Evolutionary conservation across 92 coral and sea anemone species (phyloP).

Genomic region (Paragorgia papillata): DNA sequence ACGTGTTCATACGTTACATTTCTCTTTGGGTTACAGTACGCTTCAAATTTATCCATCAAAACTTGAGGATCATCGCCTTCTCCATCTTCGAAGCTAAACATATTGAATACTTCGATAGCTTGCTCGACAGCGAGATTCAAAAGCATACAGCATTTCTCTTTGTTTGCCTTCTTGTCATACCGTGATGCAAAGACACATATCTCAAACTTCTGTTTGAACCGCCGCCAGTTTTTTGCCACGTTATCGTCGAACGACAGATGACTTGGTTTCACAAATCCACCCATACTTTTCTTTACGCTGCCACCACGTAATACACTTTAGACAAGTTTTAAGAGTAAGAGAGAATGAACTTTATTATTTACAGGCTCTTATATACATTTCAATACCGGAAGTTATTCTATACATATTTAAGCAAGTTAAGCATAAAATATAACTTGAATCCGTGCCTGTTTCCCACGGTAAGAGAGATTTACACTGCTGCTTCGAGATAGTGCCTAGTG

Average conservation of each 20-base stretch:
- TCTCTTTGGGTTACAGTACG: slow-evolving; percentile 21
- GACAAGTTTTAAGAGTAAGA: too few species aligned
- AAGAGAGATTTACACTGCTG: too few species aligned
- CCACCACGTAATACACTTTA: too few species aligned
- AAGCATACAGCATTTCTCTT: slow-evolving; percentile 15
- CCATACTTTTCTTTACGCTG: too few species aligned
- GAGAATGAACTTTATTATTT: too few species aligned
- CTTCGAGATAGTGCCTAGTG: too few species aligned
- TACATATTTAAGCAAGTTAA: too few species aligned
- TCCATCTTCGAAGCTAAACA: not conserved
- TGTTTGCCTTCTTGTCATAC: slow-evolving; percentile 4
- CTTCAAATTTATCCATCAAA: slow-evolving; percentile 7
- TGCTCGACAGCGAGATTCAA: slow-evolving; percentile 10
- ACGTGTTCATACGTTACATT: slow-evolving; percentile 19
- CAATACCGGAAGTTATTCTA: too few species aligned
- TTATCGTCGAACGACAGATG: not conserved
- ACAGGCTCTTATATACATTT: too few species aligned
- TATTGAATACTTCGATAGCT: slow-evolving; percentile 22
- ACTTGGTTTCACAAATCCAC: too few species aligned
- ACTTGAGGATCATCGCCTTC: not conserved
- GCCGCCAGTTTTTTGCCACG: slow-evolving; percentile 22
- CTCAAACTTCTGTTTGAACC: slow-evolving; percentile 16
- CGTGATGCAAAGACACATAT: slow-evolving; percentile 12
- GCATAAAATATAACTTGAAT: too few species aligned
- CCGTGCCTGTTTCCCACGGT: too few species aligned